A percentile compares a stretch with the other conserved stretches of the same genome.
Conservation (phyloP, 2,113 vertebrate genomes). For the Pterocles orientalis region DNA sequence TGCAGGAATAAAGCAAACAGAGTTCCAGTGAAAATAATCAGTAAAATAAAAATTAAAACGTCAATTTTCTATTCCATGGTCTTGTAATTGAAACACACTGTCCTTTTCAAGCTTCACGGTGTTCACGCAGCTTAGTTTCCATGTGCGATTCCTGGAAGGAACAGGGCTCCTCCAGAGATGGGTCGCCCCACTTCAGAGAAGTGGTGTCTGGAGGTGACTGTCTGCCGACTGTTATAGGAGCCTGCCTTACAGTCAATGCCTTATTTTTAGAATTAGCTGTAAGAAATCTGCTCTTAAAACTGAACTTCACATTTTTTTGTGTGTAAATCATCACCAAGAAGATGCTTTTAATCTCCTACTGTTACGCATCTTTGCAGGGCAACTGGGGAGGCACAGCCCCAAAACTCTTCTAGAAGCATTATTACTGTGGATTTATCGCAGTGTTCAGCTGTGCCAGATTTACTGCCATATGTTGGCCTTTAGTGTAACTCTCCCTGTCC, state of each 20-base stretch:
- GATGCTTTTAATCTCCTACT: neutral
- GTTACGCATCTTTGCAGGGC: neutral
- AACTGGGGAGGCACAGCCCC: neutral
- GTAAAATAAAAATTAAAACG: conserved; percentile 20
- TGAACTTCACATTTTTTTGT: neutral
- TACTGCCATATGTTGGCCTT: conserved; percentile 49
- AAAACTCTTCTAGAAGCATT: neutral
- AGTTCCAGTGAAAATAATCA: neutral
- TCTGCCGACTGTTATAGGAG: neutral
- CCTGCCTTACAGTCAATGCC: neutral
- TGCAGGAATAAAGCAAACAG: neutral
- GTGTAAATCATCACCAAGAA: neutral
- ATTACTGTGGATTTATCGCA: conserved; percentile 13
- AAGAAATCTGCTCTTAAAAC: neutral
- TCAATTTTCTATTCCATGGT: neutral
- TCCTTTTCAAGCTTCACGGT: neutral
- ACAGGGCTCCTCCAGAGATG: neutral
- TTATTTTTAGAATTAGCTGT: neutral
- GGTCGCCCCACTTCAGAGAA: neutral
- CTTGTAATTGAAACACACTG: neutral
- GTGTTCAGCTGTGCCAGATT: conserved; percentile 40
- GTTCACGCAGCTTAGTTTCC: neutral
- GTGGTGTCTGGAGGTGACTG: neutral
- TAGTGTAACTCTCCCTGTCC: neutral
- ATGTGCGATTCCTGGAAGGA: neutral